Base-by-base conservation (phyloP, 2,888 invertebrate genomes). In the Chymomyza fuscimana region DNA sequence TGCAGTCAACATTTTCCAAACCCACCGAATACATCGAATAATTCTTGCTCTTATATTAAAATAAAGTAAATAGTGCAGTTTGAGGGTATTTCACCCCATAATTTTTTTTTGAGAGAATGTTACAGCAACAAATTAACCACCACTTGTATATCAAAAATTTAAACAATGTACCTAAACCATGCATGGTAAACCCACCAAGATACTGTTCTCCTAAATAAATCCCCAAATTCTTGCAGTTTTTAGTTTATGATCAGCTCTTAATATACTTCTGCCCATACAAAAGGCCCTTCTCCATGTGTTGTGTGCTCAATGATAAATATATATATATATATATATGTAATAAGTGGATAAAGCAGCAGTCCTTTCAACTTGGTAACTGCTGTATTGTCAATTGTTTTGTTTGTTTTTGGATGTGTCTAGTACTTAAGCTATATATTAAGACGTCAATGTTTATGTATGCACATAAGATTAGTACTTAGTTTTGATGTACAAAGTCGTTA, bases 231-330 rank as follows among this genome's bases (percentile, higher is more conserved):
- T 7, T 10, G 12, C 32, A 32, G 32, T 25, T 1, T 4, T 25
- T 25, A 25, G 25, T 25, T 25, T 4, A 36, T 46, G 40, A 46
- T 46, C 40, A 46, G 12, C 4, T 46, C 40, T 46, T 46, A 46
- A 46, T 46, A 46, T 46, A 46, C 40, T 46, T 46, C 40, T 46
- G 12, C 10, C 10, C 12, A 12, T 46, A 46, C 12, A 46, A 46
- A 46, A 46, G 40, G 12, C 40, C 40, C 40, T 15, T 74, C 79
- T 73, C 79, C 77, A 79, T 67, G 66, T 80, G 76, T 84, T 82
- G 82, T 82, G 77, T 76, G 83, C 86, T 82, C 86, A 82, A 85
- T 73, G 86, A 76, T 46, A 46, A 12, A 46, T 15, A 46, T 12
- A 25, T 0, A 12, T 46, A 46, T 46, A 46, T 12, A 46, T 46